Percentiles rank a stretch among this genome's conserved stretches.
Conservation (phyloP, 1,140 invertebrate genomes). For the Diabrotica virgifera region DNA sequence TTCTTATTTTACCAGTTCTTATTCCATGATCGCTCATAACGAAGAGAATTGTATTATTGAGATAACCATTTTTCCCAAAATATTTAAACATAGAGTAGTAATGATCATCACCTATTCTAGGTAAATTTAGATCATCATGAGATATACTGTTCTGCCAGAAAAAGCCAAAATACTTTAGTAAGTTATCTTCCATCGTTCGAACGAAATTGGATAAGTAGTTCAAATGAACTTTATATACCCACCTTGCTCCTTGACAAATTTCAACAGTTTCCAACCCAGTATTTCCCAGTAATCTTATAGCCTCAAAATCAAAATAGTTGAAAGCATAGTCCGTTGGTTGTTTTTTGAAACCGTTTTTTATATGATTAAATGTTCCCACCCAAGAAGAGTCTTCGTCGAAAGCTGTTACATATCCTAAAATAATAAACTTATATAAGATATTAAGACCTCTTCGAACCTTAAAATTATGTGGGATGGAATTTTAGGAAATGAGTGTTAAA, state of each 20-base stretch:
- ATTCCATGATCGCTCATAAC: conserved; percentile 94
- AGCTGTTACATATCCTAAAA: conserved; percentile 68
- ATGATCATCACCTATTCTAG: conserved; percentile 63
- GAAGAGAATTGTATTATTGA: conserved; percentile 70
- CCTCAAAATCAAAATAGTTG: conserved; percentile 61
- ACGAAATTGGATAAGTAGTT: conserved; percentile 61
- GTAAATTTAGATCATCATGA: conserved; percentile 73
- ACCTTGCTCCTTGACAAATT: conserved; percentile 62
- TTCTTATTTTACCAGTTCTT: conserved; percentile 74
- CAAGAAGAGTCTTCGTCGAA: conserved; percentile 74
- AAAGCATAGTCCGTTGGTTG: conserved; percentile 82
- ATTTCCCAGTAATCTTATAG: no score
- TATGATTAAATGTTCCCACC: conserved; percentile 79
- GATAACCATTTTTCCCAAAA: conserved; percentile 56
- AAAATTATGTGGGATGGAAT: no score
- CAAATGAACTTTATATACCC: conserved; percentile 56
- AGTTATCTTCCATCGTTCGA: conserved; percentile 50
- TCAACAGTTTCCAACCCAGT: no score
- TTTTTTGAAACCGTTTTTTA: conserved; percentile 71
- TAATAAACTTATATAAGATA: no score
- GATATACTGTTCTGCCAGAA: conserved; percentile 77
- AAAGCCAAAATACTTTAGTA: conserved; percentile 65
- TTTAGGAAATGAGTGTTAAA: no score
- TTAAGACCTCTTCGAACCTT: no score
- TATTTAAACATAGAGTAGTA: conserved; percentile 58